Conservation (phyloP, 2,888 invertebrate genomes). For the Drosophila picticornis region DNA sequence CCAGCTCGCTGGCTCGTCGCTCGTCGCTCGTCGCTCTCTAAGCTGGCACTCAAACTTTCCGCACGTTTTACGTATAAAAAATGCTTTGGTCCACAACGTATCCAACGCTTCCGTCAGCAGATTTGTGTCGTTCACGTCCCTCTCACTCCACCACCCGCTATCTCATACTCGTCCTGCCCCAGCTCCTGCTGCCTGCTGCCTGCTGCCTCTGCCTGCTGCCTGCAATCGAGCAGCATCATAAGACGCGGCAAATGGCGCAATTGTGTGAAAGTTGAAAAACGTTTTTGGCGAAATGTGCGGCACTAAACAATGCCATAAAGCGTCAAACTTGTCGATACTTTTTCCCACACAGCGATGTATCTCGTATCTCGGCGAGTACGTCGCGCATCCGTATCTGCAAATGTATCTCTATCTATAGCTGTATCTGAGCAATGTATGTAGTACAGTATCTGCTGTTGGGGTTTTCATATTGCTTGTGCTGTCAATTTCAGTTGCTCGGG, state of each 20-base stretch:
- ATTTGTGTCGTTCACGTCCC: constrained; percentile 61
- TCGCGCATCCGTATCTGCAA: constrained; percentile 30
- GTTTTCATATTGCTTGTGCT: constrained; percentile 50
- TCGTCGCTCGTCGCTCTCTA: constrained; percentile 53
- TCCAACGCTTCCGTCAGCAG: constrained; percentile 77
- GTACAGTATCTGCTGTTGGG: constrained; percentile 19
- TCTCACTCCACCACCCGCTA: neutral
- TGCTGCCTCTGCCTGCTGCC: constrained; percentile 1
- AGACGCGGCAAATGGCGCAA: constrained; percentile 80
- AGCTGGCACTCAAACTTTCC: constrained; percentile 81
- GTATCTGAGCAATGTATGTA: constrained; percentile 40
- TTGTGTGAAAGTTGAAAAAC: constrained; percentile 82
- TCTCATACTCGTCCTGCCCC: neutral
- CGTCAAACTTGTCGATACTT: constrained; percentile 81
- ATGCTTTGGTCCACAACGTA: constrained; percentile 61
- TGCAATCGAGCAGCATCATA: constrained; percentile 40
- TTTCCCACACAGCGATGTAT: constrained; percentile 18
- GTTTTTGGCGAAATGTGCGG: constrained; percentile 81
- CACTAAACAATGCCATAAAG: constrained; percentile 82
- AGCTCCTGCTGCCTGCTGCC: neutral
- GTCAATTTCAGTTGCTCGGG: constrained; percentile 43
- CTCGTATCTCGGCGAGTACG: constrained; percentile 30
- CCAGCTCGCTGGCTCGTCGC: constrained; percentile 40
- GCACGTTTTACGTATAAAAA: constrained; percentile 81
- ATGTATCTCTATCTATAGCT: constrained; percentile 36